Base-by-base conservation (phyloP, 1,140 invertebrate species). In the Prorops nasuta region DNA sequence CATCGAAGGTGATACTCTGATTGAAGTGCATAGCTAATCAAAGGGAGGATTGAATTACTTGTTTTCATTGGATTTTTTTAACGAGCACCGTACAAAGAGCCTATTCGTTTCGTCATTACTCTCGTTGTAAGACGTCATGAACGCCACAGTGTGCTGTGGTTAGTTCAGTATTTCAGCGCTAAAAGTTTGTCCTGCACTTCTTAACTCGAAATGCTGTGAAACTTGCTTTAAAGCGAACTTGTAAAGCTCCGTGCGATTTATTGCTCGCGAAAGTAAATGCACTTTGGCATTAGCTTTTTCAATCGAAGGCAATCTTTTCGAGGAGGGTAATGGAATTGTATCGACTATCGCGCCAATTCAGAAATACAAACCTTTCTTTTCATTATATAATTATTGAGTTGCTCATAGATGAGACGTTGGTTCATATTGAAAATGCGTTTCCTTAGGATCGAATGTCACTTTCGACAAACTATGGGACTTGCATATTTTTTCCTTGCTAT, bases 181-280 rank as follows among this genome's bases (percentile, higher is more conserved):
- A 28, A 28, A 28, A 28, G 24, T 28, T 28, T 28, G 10, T 28
- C 4, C 24, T 6, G 24, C 24, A 6, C 4, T 10, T 4, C 10
- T 28, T 28, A 28, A 28, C 24, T 4, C 24, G 10, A 28, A 28
- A 28, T 10, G 10, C 10, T 10, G 24, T 28, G 24, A 10, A 10
- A 28, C 4, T 6, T 6, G 24, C 24, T 28, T 4, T 28, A 10
- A 10, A 28, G 4, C 4, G 24, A 10, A 10, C 0, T 16, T 3
- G 2, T 17, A 37, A 49, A 32, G n/a, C n/a, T 18, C 31, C 19
- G 18, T 3, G 31, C 24, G 34, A 53, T 14, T 37, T 49, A 53
- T 53, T 43, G 45, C 40, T 39, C 45, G 24, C 15, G n/a, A 3
- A 9, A 37, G 22, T 53, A 49, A 53, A 53, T 53, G 45, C 34